These are phyloP conservation scores for Tiliacea citrago DNA, from an alignment of 2,888 invertebrate genomes.

Conservation along the genomic window DNA sequence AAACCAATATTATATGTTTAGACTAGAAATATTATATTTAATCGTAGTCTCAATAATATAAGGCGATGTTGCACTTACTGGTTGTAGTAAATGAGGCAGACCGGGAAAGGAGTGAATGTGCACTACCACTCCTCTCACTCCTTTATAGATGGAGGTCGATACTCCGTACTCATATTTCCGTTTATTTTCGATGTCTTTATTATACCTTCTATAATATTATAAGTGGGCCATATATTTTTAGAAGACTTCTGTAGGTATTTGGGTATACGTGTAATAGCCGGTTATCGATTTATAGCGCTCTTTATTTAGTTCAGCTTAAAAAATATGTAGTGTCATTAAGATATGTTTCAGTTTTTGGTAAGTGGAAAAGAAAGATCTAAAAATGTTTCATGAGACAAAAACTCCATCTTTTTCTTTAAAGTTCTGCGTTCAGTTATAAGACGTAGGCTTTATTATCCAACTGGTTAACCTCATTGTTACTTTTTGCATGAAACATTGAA, in stretches of 20 bases:
- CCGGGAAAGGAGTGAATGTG: conserved; percentile 58
- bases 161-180: conserved; percentile 33
- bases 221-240: conserved; percentile 7
- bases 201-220: background rate
- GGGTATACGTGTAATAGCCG: background rate
- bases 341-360: background rate
- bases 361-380: background rate
- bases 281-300: background rate
- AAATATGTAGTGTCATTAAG: background rate
- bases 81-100: background rate
- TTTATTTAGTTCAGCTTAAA: background rate
- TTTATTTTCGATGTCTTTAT: conserved; percentile 20
- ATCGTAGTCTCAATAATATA: conserved; percentile 2
- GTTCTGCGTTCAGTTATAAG: background rate
- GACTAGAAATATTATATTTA: conserved; percentile 1
- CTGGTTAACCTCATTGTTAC: background rate
- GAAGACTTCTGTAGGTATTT: background rate
- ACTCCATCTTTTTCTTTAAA: conserved; percentile 5
- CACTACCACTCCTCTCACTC: conserved; percentile 48
- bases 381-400: background rate
- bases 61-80: conserved; percentile 21
- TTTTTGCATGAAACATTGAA: conserved; percentile 21
- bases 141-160: conserved; percentile 45
- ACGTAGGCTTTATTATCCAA: background rate
- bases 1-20: background rate